These are phyloP conservation scores for Mystacornis crossleyi DNA, from an alignment of 2,113 vertebrate species.

Conservation along the genomic window DNA sequence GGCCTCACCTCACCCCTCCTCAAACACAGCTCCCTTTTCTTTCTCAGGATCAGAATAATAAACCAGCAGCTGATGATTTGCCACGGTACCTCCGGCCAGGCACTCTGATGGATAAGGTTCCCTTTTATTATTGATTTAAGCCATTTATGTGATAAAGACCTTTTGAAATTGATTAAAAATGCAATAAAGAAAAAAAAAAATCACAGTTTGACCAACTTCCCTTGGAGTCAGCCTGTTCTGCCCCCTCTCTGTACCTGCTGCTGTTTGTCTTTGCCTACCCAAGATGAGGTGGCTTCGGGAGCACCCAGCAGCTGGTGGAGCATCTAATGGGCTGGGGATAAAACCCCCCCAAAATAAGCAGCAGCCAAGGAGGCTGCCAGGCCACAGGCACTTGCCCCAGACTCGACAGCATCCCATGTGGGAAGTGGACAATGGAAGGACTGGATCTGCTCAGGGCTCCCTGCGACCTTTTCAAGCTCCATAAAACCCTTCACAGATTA, in stretches of 20 bases:
- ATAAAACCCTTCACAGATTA: slow-evolving; percentile 21
- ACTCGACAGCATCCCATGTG: neutral
- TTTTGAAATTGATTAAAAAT: neutral
- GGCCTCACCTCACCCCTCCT: neutral
- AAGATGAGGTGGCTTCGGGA: neutral
- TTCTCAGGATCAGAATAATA: neutral
- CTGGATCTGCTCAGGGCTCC: neutral
- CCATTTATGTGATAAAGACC: neutral
- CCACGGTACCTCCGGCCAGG: neutral
- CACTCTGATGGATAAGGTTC: neutral
- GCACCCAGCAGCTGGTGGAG: neutral
- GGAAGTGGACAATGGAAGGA: neutral
- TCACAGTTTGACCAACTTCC: neutral
- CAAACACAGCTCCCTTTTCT: neutral
- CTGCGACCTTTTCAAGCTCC: slow-evolving; percentile 51
- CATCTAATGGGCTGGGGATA: neutral
- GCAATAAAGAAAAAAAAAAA: neutral
- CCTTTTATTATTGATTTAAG: neutral
- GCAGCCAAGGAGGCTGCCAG: neutral
- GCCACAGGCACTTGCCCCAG: neutral
- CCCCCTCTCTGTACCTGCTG: neutral
- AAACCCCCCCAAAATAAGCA: neutral
- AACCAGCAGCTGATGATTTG: neutral
- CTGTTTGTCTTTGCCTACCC: neutral
- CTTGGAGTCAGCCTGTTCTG: neutral